Conservation (phyloP, 2,797 vertebrate genomes). For the Anolis apletophallus region DNA sequence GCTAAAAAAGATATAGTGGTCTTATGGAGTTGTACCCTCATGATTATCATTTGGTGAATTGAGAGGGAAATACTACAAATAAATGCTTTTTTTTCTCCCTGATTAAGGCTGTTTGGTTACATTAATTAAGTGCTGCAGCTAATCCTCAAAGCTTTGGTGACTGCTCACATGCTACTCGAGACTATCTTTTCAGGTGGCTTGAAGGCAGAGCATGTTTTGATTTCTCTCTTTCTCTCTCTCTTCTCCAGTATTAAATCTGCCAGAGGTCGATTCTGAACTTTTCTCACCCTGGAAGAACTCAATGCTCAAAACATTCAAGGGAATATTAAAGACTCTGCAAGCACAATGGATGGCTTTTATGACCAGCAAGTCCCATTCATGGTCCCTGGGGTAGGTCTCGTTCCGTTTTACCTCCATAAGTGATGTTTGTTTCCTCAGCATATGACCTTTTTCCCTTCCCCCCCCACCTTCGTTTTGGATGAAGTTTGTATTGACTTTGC, state of each 20-base stretch:
- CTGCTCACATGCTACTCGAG: slow-evolving; percentile 26
- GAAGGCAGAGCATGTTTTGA: slow-evolving; percentile 34
- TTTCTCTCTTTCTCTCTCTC: background rate
- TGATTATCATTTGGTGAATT: background rate
- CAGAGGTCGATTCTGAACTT: slow-evolving; percentile 63
- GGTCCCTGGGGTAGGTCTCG: slow-evolving; percentile 89
- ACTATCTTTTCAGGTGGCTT: slow-evolving; percentile 26
- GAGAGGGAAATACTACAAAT: slow-evolving; percentile 3
- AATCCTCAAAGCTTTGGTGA: slow-evolving; percentile 35
- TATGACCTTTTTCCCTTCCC: slow-evolving; percentile 20
- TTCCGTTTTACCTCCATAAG: too few species aligned
- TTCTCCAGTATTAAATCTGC: slow-evolving; percentile 57
- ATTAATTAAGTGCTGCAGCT: slow-evolving; percentile 23
- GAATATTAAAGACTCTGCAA: slow-evolving; percentile 68
- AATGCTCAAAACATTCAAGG: slow-evolving; percentile 77
- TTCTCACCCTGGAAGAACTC: slow-evolving; percentile 68
- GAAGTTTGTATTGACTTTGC: background rate
- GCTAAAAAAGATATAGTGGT: slow-evolving; percentile 41
- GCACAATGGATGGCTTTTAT: slow-evolving; percentile 95
- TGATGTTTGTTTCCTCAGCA: slow-evolving; percentile 2
- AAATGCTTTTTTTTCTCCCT: background rate
- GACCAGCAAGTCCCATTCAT: slow-evolving; percentile 97
- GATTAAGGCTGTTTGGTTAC: slow-evolving; percentile 2
- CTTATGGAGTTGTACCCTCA: background rate
- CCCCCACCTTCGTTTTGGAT: background rate